Base-by-base conservation (phyloP, 2,888 invertebrate species). In the Trimorus sp. region DNA sequence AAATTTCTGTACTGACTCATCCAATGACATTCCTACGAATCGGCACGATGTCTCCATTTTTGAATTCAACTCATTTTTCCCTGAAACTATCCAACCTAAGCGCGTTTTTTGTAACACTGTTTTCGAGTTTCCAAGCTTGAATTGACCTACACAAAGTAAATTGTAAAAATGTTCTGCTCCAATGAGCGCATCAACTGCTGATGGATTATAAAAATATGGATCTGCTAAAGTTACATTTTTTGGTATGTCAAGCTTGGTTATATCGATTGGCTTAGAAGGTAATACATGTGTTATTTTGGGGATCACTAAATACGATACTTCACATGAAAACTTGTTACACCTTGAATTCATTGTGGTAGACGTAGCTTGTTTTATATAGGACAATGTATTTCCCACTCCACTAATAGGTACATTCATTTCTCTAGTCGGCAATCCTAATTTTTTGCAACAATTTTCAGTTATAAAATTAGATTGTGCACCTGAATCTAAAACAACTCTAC, bases 381-480 rank as follows among this genome's bases (percentile, higher is more conserved):
- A 71, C n/a, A 56, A 8, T n/a, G 16, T 14, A 38, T 74, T 65
- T 51, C 68, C 62, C 11, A 82, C 40, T 15, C 77, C 78, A 12
- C 54, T 37, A 14, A 82, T 70, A 8, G 68, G 70, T 6, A 78
- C 62, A 9, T 73, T 65, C 9, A 76, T 9, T 45, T 49, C 42
- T 7, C 4, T 62, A 54, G 42, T 82, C 16, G 16, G 12, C 40
- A 84, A 56, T 6, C 71, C 60, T 26, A 80, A 62, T 11, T 36
- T 38, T 9, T 14, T 56, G 40, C 68, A 73, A 12, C 66, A 66
- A 9, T 59, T 26, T n/a, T 73, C 73, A 42, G 84, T 73, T 9
- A 84, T 63, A 38, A 82, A 82, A 54, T 78, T 78, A 7, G 73
- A 74, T 58, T 80, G 79, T 9, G 82, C 76, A n/a, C 75, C 75